phyloP scores from a whole-genome alignment of 2,888 invertebrate genomes.

The Strigamia maritima region DNA sequence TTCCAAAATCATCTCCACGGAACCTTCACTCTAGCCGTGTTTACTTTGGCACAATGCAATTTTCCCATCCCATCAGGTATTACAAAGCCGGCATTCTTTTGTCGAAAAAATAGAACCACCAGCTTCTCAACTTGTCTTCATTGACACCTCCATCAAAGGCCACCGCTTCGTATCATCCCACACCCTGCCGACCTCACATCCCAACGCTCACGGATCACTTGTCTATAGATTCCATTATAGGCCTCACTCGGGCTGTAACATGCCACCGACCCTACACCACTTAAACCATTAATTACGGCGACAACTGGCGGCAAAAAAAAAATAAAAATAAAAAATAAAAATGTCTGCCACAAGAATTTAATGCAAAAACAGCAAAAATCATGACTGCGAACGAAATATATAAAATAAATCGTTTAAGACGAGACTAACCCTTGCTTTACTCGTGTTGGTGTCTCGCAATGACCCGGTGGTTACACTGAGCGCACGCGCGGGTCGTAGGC shows the following conservation, averaged over 20 bases:
- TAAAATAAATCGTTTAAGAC: no score
- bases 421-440: no score
- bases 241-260: background rate
- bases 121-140: background rate
- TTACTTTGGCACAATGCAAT: background rate
- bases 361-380: background rate
- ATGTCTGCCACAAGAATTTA: background rate
- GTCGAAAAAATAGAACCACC: background rate
- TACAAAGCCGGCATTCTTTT: background rate
- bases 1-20: no score
- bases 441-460: no score
- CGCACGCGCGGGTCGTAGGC: background rate
- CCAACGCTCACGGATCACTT: background rate
- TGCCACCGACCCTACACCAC: background rate
- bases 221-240: background rate
- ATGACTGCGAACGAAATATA: background rate
- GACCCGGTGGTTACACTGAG: background rate
- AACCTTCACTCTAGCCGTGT: no score
- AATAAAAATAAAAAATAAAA: background rate
- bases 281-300: background rate
- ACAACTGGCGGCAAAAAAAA: background rate
- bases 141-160: background rate
- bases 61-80: background rate
- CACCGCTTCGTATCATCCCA: background rate
- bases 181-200: background rate